Conservation (phyloP, 2,888 invertebrate genomes). For the Saturnia japonica region DNA sequence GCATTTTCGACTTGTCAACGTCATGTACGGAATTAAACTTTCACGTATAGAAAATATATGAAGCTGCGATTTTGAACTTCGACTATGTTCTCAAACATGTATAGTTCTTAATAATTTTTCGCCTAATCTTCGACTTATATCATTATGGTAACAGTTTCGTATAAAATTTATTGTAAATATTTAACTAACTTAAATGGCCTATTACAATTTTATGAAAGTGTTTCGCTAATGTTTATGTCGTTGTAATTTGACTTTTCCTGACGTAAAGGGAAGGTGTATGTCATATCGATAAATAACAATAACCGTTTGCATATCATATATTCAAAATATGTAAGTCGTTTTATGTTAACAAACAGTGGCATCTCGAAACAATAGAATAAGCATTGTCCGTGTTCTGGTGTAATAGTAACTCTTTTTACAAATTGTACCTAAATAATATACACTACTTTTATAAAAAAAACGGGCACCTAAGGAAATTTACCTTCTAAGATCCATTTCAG, state of each 20-base stretch:
- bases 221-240: slow-evolving; percentile 71
- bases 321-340: slow-evolving; percentile 24
- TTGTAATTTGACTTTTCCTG: slow-evolving; percentile 66
- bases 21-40: too few relatives aligned
- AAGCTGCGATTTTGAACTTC: slow-evolving; percentile 17
- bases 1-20: too few relatives aligned
- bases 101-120: slow-evolving; percentile 74
- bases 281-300: slow-evolving; percentile 51
- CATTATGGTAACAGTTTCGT: slow-evolving; percentile 70
- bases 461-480: too few relatives aligned
- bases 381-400: background rate
- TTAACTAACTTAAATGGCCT: slow-evolving; percentile 77
- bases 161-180: slow-evolving; percentile 76
- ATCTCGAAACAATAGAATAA: slow-evolving; percentile 23
- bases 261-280: slow-evolving; percentile 38
- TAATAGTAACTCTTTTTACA: too few relatives aligned
- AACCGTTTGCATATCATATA: slow-evolving; percentile 50
- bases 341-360: slow-evolving; percentile 18
- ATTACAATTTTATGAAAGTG: slow-evolving; percentile 68
- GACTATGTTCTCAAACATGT: slow-evolving; percentile 36
- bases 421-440: too few relatives aligned
- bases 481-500: too few relatives aligned
- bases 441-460: too few relatives aligned
- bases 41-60: background rate
- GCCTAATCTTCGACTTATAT: slow-evolving; percentile 75